Conservation (phyloP, 2,888 invertebrate species). For the Rhingia campestris region DNA sequence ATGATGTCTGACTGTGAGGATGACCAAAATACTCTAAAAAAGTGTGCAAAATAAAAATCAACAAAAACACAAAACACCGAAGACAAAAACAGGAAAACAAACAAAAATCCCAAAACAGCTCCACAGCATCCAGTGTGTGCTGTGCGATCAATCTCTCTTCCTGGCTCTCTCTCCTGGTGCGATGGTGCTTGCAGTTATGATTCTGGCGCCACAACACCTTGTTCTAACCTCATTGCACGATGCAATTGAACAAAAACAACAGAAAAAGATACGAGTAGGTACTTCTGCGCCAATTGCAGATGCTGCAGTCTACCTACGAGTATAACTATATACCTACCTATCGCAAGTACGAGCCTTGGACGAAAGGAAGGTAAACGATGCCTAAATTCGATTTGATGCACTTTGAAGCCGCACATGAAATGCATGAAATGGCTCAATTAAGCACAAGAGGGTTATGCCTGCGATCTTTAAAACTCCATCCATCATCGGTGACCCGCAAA, state of each 20-base stretch:
- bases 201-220: conserved; percentile 75
- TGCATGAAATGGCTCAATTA: conserved; percentile 68
- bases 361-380: conserved; percentile 34
- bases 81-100: conserved; percentile 58
- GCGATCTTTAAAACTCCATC: conserved; percentile 70
- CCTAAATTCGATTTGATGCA: conserved; percentile 65
- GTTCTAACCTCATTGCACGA: conserved; percentile 70
- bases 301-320: conserved; percentile 36
- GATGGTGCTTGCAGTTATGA: conserved; percentile 73
- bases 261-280: conserved; percentile 30
- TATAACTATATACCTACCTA: neutral
- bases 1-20: conserved; percentile 70
- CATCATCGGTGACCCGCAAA: conserved; percentile 71
- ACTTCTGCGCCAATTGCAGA: conserved; percentile 64
- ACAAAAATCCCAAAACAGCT: conserved; percentile 60
- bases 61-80: conserved; percentile 21
- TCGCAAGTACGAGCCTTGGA: neutral
- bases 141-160: conserved; percentile 72
- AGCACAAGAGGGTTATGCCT: conserved; percentile 61
- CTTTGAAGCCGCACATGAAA: conserved; percentile 38
- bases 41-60: conserved; percentile 51
- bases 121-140: conserved; percentile 63
- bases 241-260: conserved; percentile 60
- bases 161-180: conserved; percentile 49
- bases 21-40: conserved; percentile 69